Conservation (phyloP, 2,888 invertebrate genomes). For the Polyommatus icarus region DNA sequence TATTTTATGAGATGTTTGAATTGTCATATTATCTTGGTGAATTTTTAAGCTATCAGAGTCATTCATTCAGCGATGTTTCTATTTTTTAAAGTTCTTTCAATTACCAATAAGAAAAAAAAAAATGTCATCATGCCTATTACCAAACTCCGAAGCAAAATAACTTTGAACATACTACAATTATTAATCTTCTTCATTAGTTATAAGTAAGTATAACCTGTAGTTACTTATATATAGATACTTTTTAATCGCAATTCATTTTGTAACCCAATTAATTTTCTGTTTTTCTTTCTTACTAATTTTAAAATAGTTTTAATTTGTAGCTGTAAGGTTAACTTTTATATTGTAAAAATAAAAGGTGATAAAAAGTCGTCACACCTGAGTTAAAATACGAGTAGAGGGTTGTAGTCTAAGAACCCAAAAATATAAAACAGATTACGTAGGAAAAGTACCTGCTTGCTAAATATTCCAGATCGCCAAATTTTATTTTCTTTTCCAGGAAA, state of each 20-base stretch:
- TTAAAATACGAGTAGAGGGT: background rate
- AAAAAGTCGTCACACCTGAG: background rate
- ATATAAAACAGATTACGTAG: background rate
- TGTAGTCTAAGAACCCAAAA: background rate
- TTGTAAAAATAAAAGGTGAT: background rate
- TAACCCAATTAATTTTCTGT: background rate
- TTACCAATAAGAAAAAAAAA: no score
- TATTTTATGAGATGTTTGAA: no score
- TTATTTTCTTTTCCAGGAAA: conserved; percentile 38
- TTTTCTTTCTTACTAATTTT: background rate
- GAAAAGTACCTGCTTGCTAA: background rate
- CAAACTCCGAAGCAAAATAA: background rate
- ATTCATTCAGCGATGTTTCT: no score
- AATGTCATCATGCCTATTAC: no score
- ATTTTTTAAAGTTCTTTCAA: no score
- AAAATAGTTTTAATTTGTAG: background rate
- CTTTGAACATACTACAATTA: background rate
- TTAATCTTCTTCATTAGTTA: conserved; percentile 6
- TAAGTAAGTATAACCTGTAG: background rate
- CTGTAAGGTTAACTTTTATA: background rate
- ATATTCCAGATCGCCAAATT: background rate
- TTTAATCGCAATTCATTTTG: background rate
- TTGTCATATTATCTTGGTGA: no score
- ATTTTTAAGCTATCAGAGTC: no score
- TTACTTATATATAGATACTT: background rate